Conservation (phyloP, 1,140 invertebrate species). For the Listronotus bonariensis region DNA sequence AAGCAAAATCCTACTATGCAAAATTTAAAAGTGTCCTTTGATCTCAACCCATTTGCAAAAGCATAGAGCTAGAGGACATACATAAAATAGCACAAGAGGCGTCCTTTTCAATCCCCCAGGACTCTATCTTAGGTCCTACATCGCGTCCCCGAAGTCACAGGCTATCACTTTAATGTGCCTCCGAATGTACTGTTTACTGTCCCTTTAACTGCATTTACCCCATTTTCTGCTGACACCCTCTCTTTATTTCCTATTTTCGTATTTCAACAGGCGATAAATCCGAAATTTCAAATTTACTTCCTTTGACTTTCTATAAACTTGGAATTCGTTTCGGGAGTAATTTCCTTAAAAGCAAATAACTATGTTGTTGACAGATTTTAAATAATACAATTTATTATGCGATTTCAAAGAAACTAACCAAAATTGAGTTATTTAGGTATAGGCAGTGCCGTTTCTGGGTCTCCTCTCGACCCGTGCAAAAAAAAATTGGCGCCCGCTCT, state of each 20-base stretch:
- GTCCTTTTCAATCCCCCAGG: constrained; percentile 23
- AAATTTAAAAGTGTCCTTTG: constrained; percentile 14
- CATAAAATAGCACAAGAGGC: constrained; percentile 24
- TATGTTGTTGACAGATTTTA: neutral
- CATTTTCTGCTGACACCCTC: constrained; percentile 34
- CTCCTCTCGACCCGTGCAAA: too few species aligned
- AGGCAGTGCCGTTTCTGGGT: too few species aligned
- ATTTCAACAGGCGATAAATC: constrained; percentile 28
- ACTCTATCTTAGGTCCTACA: constrained; percentile 22
- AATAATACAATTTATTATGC: too few species aligned
- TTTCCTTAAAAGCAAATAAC: constrained; percentile 2
- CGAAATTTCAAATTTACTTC: neutral
- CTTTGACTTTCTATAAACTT: constrained; percentile 2
- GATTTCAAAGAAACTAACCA: too few species aligned
- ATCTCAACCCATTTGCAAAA: constrained; percentile 7
- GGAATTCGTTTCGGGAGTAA: constrained; percentile 7
- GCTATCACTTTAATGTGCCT: constrained; percentile 42
- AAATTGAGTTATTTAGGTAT: too few species aligned
- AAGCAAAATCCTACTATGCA: neutral
- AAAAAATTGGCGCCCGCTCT: too few species aligned
- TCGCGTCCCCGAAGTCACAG: constrained; percentile 37
- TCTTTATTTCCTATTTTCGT: constrained; percentile 33
- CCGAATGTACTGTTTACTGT: constrained; percentile 41
- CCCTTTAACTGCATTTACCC: constrained; percentile 31
- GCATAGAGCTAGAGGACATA: neutral